Evolutionary conservation across 2,113 vertebrate species (phyloP), one percentile per base, ranked within the genome.

Genomic region (Lamprologus speciosus): DNA sequence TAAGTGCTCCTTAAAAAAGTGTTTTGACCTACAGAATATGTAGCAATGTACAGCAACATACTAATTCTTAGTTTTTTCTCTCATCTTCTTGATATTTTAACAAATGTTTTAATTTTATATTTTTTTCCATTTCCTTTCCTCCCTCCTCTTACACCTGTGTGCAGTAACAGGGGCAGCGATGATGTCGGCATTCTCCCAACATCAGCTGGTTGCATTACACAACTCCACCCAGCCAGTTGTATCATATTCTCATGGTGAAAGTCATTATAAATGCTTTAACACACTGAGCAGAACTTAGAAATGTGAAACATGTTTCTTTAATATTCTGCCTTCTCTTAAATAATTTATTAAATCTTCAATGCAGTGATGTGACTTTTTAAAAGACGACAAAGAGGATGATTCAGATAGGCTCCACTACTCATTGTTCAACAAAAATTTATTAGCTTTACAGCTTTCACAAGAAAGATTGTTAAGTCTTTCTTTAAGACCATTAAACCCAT

Each of bases 361-460:
- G 4, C 57, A 42, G 26, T 80, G 11, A 80, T 28, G 31, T 60
- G 11, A 79, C 50, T 85, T 83, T 73, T 58, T 28, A 50, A 17
- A 17, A 81, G 6, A 87, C 14, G 7, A 53, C 40, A 63, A 17
- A 83, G 19, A 42, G 4, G 12, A 7, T 83, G n/a, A 60, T 92
- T 93, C 91, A 95, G 82, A 93, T 94, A 93, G 90, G 94, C 92
- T 92, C 91, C 90, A 87, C 80, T 86, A 82, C 84, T 86, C 31
- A 83, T 83, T 78, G 63, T 79, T 80, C 26, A 88, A 89, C 80
- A 91, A 68, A 37, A 31, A 54, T 82, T 83, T 85, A 87, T 92
- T 91, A 73, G 81, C 53, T 51, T 82, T 42, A 83, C 40, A 84
- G 47, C 26, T 54, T 79, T 53, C 81, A 88, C 17, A 85, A 60